Conservation (phyloP, 2,888 invertebrate species). For the Dolichomitus sp. region DNA sequence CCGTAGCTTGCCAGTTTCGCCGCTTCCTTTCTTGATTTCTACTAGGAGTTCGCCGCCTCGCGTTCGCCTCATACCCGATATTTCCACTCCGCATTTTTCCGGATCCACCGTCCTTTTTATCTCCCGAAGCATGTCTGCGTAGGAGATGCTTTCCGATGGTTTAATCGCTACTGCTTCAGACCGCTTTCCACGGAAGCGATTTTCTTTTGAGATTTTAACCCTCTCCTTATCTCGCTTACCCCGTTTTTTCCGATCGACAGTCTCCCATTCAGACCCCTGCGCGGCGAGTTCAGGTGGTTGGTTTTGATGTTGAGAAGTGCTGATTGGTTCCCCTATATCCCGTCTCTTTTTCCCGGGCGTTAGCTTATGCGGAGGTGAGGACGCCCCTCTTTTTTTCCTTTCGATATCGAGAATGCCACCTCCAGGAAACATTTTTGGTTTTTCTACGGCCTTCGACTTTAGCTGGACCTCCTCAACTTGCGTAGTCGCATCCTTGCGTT, state of each 20-base stretch:
- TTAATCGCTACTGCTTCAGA: slow-evolving; percentile 21
- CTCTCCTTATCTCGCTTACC: slow-evolving; percentile 1
- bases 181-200: not conserved
- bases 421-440: too few species aligned
- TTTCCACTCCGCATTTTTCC: not conserved
- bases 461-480: too few species aligned
- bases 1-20: slow-evolving; percentile 21
- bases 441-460: too few species aligned
- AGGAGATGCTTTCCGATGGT: slow-evolving; percentile 3
- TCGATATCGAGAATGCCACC: too few species aligned
- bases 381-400: too few species aligned
- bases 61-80: slow-evolving; percentile 20
- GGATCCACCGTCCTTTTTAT: slow-evolving; percentile 17
- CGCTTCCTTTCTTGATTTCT: slow-evolving; percentile 49
- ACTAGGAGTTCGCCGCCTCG: slow-evolving; percentile 40
- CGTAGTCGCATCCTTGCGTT: too few species aligned
- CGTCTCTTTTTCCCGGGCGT: too few species aligned
- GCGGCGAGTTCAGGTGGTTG: not conserved
- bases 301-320: too few species aligned
- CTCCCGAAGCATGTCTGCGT: slow-evolving; percentile 29
- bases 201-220: not conserved
- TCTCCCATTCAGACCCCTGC: slow-evolving; percentile 11
- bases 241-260: slow-evolving; percentile 11
- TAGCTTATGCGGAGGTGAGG: too few species aligned
- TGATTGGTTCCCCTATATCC: too few species aligned